Base-by-base conservation (phyloP, 2,888 invertebrate species). In the Xylota sylvarum region DNA sequence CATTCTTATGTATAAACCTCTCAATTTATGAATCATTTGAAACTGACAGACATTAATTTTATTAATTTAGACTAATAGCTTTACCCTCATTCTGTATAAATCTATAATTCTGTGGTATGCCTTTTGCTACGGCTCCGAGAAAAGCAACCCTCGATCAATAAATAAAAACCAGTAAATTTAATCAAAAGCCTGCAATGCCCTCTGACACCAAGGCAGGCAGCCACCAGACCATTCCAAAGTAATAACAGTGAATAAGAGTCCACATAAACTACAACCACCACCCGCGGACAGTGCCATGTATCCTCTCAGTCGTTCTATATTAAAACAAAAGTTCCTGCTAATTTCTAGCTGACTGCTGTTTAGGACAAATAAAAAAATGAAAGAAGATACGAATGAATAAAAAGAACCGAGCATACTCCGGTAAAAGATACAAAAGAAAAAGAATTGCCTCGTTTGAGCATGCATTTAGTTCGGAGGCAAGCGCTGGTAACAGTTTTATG, bases 401-500 rank as follows among this genome's bases (percentile, higher is more conserved):
- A 50, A 35, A 17, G 19, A 48, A 40, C 23, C 40, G 40, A 23
- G 40, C 43, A 6, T 46, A 14, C 46, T 64, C n/a, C 37, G 62
- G 23, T 60, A 19, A 60, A 43, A 17, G 32, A 52, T 46, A 40
- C 52, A 52, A 50, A 62, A n/a, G n/a, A 35, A 72, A 50, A 23
- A 35, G 35, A 60, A 72, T 37, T 32, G 17, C 50, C 35, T 50
- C 73, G 50, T 30, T 73, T 52, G 50, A 43, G 64, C 55, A 52
- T 74, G 55, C 65, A 65, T 35, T 62, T 50, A 62, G 56, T 9
- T 37, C 9, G 56, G 48, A 37, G 50, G 48, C 50, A 62, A 7
- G 37, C 40, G 40, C 62, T 46, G 27, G 70, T 46, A 72, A 72
- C 55, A 72, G 32, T 80, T 80, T 80, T 80, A 80, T 60, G 46